Evolutionary conservation across 2,113 vertebrate species (phyloP), one percentile per base, ranked within the genome.

Genomic region (Uria lomvia): DNA sequence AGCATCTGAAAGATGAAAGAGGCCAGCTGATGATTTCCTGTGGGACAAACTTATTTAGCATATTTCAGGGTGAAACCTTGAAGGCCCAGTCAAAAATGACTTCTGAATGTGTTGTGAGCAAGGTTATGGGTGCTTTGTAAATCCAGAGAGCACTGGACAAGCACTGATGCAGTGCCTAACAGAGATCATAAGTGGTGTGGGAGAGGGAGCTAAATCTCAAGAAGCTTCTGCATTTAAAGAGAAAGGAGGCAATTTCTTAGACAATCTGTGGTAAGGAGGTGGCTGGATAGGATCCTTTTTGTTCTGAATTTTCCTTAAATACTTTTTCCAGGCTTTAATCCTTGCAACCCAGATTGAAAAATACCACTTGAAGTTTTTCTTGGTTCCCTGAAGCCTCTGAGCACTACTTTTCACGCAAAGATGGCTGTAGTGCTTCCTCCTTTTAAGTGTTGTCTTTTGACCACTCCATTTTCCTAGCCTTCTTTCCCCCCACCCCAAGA

Each of bases 401-500:
- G 23, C 0, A 1, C 27, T 87, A 22, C 42, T 88, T 90, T 38
- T 85, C 45, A 72, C 72, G 65, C 26, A 71, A 59, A 78, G 52
- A 68, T 55, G 49, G 10, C 29, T 45, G 21, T n/a, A 60, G 14
- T 56, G n/a, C 60, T 90, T 85, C 23, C 2, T 97, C 6, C 24
- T 80, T 29, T 77, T 81, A 71, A 8, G 47, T 78, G 24, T 74
- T 20, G 4, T 63, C 21, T 71, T 70, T 49, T 73, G 59, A 58
- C 34, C 9, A 2, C 11, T 92, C 10, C 3, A 2, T 76, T 86
- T 92, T 84, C 65, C 8, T 49, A 52, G 45, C 32, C 30, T 12
- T 11, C 22, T 30, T 92, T 52, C 24, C 42, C 12, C 8, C 2
- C 13, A 26, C 26, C 6, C 15, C 0, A 0, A 71, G 65, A 36